These are phyloP conservation scores for Melanogrammus aeglefinus DNA, from an alignment of 2,797 vertebrate genomes.

Conservation along the genomic window DNA sequence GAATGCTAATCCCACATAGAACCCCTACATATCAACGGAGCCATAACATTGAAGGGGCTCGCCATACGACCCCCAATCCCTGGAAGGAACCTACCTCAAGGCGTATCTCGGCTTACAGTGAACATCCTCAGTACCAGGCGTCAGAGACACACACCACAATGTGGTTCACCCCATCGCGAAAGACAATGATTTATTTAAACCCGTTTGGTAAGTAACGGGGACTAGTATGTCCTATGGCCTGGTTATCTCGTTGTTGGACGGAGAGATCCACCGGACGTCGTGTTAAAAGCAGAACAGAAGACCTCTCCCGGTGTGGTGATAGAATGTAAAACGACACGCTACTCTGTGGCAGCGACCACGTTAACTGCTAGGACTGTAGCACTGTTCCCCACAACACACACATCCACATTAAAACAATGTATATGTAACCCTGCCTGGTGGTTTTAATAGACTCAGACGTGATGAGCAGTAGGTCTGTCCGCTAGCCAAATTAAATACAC, in stretches of 20 bases:
- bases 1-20: conserved; percentile 28
- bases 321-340: background rate
- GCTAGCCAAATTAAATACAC: background rate
- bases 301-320: too few species aligned
- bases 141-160: background rate
- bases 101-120: background rate
- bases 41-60: conserved; percentile 42
- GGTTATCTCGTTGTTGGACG: background rate
- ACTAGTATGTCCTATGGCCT: background rate
- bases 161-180: background rate
- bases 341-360: background rate
- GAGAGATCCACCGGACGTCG: background rate
- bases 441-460: background rate
- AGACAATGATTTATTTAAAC: background rate
- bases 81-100: conserved; percentile 19
- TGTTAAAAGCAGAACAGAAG: background rate
- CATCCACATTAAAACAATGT: background rate
- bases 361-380: background rate
- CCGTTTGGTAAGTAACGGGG: background rate
- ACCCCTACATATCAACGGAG: conserved; percentile 45
- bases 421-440: background rate
- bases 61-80: conserved; percentile 42
- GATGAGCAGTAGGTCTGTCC: background rate
- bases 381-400: background rate
- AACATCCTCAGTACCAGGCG: background rate